A percentile compares a stretch with the other conserved stretches of the same genome.
Evolutionary conservation across 2,888 invertebrate species (phyloP).

Genomic region (Aricia artaxerxes): DNA sequence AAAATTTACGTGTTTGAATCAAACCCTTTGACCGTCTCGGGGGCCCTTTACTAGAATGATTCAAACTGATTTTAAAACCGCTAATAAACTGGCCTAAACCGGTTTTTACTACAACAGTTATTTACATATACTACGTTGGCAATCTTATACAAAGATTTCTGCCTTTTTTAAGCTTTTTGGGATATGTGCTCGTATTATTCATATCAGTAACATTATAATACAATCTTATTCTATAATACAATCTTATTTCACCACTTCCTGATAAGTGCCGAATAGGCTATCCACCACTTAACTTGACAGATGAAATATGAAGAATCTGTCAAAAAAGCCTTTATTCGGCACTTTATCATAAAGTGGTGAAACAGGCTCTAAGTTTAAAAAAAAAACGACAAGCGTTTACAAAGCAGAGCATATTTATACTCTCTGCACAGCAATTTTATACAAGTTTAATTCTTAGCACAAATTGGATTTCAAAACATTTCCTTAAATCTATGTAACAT

Average conservation of each 20-base stretch:
- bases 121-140: neutral
- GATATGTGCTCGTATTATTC: neutral
- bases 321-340: too few relatives aligned
- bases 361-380: neutral
- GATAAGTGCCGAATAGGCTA: too few relatives aligned
- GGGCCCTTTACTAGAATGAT: neutral
- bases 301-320: too few relatives aligned
- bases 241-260: too few relatives aligned
- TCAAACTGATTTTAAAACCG: neutral
- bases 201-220: neutral
- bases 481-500: neutral
- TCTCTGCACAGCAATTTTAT: neutral
- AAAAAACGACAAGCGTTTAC: neutral
- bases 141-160: neutral
- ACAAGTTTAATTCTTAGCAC: neutral
- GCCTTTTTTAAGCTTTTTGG: neutral
- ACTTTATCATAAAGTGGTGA: too few relatives aligned
- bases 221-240: neutral
- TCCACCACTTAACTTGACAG: too few relatives aligned
- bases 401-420: neutral
- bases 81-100: neutral
- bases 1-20: too few relatives aligned
- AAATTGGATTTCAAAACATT: neutral
- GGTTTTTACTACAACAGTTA: neutral
- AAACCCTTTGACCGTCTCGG: too few relatives aligned